Percentiles rank a stretch among this genome's conserved stretches.
phyloP scores from a whole-genome alignment of 2,888 invertebrate species.

The Trimorus sp. region DNA sequence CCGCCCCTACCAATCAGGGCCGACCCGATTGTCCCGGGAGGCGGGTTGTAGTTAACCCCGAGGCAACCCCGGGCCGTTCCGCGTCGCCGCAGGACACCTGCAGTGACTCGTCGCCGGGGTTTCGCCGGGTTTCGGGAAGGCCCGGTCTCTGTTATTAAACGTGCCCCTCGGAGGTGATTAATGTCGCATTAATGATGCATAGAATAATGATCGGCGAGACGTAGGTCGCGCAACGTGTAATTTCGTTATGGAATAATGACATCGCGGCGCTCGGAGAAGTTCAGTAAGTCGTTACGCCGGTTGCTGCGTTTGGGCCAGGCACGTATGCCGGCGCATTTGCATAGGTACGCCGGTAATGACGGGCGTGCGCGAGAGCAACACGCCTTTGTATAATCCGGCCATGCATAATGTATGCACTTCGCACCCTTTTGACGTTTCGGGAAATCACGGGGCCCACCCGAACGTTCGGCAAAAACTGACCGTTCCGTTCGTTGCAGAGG shows the following conservation, averaged over 20 bases:
- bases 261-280: constrained; percentile 47
- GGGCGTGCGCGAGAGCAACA: constrained; percentile 60
- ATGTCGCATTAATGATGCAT: constrained; percentile 53
- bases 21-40: no score
- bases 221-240: constrained; percentile 47
- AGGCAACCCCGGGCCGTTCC: no score
- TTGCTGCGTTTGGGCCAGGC: constrained; percentile 62
- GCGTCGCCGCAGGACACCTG: no score
- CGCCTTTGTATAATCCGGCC: constrained; percentile 67
- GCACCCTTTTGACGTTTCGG: constrained; percentile 69
- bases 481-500: no score
- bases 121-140: no score
- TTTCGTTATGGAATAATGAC: constrained; percentile 60
- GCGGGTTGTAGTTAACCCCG: no score
- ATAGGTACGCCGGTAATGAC: constrained; percentile 65
- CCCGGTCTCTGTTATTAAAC: constrained; percentile 38
- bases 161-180: constrained; percentile 31
- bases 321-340: constrained; percentile 54
- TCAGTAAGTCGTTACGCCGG: constrained; percentile 58
- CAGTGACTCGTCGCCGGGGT: no score
- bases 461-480: constrained; percentile 5
- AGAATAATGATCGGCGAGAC: constrained; percentile 51
- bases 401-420: constrained; percentile 68
- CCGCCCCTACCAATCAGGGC: no score
- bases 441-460: constrained; percentile 66